Evolutionary conservation across 2,113 vertebrate species (phyloP).

Genomic region (Brachyhypopomus gauderio): DNA sequence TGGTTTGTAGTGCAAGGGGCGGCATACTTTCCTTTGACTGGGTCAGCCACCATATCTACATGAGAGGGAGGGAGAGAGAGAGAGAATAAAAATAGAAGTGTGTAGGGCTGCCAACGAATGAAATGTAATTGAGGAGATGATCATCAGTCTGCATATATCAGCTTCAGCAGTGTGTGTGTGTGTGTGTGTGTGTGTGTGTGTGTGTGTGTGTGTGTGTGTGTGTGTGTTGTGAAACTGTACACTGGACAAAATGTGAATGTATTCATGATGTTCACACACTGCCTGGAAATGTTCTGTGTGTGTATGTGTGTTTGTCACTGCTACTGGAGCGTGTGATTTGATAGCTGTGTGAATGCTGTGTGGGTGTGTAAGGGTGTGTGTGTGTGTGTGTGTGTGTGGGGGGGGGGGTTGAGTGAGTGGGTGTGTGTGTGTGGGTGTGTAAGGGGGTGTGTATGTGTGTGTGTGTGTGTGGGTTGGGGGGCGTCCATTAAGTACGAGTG

Average conservation of each 20-base stretch:
- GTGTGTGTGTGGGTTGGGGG: slow-evolving; percentile 5
- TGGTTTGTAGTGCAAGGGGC: slow-evolving; percentile 51
- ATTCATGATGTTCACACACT: neutral
- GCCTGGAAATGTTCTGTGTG: neutral
- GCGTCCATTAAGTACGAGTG: too few species aligned
- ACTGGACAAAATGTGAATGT: neutral
- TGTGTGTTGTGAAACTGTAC: slow-evolving; percentile 4
- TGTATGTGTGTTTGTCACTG: neutral
- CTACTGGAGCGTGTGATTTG: neutral
- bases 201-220: slow-evolving; percentile 9
- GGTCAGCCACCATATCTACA: slow-evolving; percentile 26
- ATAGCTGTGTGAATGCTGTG: neutral
- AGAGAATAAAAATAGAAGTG: slow-evolving; percentile 52
- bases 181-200: neutral
- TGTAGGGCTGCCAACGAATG: slow-evolving; percentile 42
- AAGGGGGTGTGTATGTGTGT: slow-evolving; percentile 15
- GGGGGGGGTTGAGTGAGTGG: slow-evolving; percentile 9
- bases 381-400: neutral
- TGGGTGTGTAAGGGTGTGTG: slow-evolving; percentile 11
- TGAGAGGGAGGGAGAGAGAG: slow-evolving; percentile 9
- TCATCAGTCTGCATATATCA: neutral
- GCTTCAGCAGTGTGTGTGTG: slow-evolving; percentile 9
- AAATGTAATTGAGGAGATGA: slow-evolving; percentile 36
- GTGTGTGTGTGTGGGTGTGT: neutral
- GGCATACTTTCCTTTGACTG: slow-evolving; percentile 50